Conservation (phyloP, 2,797 vertebrate species). For the Microctenopoma steveboyesi region DNA sequence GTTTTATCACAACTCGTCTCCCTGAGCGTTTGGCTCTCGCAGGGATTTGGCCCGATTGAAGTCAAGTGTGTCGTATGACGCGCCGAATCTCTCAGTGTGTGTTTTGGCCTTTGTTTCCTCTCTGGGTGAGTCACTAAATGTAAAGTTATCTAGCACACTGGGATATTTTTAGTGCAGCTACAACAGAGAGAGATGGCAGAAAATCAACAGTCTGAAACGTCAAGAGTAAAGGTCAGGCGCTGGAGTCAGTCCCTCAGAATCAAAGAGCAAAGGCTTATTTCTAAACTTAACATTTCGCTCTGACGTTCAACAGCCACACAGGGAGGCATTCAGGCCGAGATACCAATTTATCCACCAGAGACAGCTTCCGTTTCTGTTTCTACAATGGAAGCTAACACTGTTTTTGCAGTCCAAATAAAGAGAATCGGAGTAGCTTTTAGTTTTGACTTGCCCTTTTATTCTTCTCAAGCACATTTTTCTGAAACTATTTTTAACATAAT, state of each 20-base stretch:
- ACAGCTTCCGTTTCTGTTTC: neutral
- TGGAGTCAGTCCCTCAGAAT: constrained; percentile 42
- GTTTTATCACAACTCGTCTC: neutral
- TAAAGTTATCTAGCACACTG: constrained; percentile 37
- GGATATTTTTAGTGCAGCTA: constrained; percentile 50
- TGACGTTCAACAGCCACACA: constrained; percentile 10
- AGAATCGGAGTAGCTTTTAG: neutral
- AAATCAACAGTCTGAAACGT: constrained; percentile 49
- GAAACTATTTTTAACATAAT: too few relatives aligned
- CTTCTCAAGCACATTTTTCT: too few relatives aligned
- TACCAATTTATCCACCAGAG: neutral
- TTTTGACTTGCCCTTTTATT: neutral
- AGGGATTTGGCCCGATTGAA: neutral
- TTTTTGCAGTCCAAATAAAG: neutral
- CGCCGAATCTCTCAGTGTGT: constrained; percentile 14
- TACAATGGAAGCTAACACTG: neutral
- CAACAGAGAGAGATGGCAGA: constrained; percentile 27
- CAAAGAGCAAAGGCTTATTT: constrained; percentile 55
- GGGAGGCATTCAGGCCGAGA: constrained; percentile 6
- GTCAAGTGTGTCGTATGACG: neutral
- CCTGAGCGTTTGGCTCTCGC: neutral
- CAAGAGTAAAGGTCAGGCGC: constrained; percentile 51
- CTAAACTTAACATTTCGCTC: constrained; percentile 38
- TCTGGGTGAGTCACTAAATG: constrained; percentile 33
- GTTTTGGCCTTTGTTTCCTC: constrained; percentile 11